phyloP scores from a whole-genome alignment of 2,113 vertebrate genomes.

The Fukomys damarensis region DNA sequence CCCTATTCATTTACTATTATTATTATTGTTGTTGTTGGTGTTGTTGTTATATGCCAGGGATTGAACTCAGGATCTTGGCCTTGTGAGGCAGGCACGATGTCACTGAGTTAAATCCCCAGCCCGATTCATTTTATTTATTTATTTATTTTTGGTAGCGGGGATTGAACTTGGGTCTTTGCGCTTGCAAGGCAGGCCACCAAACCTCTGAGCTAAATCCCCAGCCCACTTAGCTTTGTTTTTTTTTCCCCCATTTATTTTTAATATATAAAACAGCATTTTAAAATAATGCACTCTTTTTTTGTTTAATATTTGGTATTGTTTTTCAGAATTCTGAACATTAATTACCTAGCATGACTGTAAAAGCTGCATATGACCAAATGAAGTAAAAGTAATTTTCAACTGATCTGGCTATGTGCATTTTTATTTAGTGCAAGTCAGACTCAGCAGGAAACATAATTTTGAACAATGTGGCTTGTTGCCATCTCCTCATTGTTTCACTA shows the following conservation, averaged over 20 bases:
- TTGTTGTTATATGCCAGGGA: too few species aligned
- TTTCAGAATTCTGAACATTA: neutral
- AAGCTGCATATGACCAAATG: conserved; percentile 35
- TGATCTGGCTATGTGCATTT: conserved; percentile 4
- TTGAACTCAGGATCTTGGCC: too few species aligned
- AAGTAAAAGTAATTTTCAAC: conserved; percentile 26
- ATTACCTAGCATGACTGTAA: neutral
- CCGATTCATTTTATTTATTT: too few species aligned
- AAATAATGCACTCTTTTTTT: neutral
- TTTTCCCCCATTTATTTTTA: too few species aligned
- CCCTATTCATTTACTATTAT: neutral
- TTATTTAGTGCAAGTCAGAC: conserved; percentile 13
- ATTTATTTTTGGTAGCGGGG: too few species aligned
- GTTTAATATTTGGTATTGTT: conserved; percentile 9
- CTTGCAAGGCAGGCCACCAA: too few species aligned
- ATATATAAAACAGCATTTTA: conserved; percentile 13
- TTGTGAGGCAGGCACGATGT: too few species aligned
- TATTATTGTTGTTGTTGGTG: too few species aligned
- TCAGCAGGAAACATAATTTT: conserved; percentile 44
- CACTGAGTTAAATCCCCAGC: too few species aligned
- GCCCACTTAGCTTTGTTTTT: too few species aligned
- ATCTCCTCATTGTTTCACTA: conserved; percentile 39
- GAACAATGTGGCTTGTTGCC: conserved; percentile 30
- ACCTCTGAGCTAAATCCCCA: too few species aligned
- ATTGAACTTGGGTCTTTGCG: too few species aligned